phyloP scores from a whole-genome alignment of 2,888 invertebrate genomes.

The Orchestes rusci region DNA sequence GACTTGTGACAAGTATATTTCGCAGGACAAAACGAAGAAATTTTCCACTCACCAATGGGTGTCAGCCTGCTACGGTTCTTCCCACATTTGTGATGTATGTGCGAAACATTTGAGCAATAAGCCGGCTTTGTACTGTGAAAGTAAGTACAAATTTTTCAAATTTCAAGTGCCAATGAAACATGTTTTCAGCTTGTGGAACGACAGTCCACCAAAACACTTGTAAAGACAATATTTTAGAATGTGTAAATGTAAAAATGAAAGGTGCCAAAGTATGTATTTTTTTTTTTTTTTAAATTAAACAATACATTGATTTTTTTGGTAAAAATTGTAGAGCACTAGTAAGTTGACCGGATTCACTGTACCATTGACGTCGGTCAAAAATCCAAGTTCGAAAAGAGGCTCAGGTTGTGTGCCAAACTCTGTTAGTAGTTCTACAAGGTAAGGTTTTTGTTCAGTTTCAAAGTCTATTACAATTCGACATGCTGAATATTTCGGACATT shows the following conservation, averaged over 20 bases:
- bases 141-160: conserved; percentile 48
- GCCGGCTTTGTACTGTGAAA: conserved; percentile 76
- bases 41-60: conserved; percentile 66
- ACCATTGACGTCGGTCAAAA: conserved; percentile 40
- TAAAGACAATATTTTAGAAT: conserved; percentile 81
- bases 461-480: too few relatives aligned
- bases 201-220: conserved; percentile 82
- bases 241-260: conserved; percentile 70
- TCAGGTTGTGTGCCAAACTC: conserved; percentile 38
- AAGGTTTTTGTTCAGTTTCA: too few relatives aligned
- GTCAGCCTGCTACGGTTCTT: conserved; percentile 55
- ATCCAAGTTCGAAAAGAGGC: conserved; percentile 40
- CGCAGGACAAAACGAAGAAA: conserved; percentile 69
- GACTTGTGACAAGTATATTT: too few relatives aligned
- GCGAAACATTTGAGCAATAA: conserved; percentile 71
- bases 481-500: too few relatives aligned
- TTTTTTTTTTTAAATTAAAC: too few relatives aligned
- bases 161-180: not conserved
- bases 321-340: conserved; percentile 38
- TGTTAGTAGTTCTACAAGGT: conserved; percentile 40
- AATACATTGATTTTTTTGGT: conserved; percentile 6
- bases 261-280: conserved; percentile 47
- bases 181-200: conserved; percentile 67
- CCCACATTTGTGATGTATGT: conserved; percentile 71
- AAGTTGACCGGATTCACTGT: conserved; percentile 41